Evolutionary conservation across 1,140 invertebrate species (phyloP), one percentile per base, ranked within the genome.

Genomic region (Oreohelix idahoensis): DNA sequence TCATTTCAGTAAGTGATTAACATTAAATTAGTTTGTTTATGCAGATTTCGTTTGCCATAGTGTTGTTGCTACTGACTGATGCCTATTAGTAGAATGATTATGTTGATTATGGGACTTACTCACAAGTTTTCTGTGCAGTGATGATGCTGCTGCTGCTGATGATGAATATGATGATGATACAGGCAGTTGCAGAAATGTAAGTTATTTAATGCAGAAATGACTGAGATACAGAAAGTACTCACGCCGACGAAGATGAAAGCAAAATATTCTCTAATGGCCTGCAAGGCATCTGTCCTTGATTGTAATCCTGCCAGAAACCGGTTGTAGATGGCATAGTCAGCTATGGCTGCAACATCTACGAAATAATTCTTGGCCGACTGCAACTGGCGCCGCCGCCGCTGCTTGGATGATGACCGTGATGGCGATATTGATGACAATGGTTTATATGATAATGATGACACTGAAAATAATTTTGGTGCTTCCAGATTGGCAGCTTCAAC

Each of bases 141-240:
- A 13, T 75, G 73, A 75, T 82, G 81, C 79, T 79, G 81, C 79
- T 79, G 71, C 45, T 82, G 73, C 80, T 79, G 71, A 82, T 82
- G 71, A 82, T 82, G 45, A 79, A 45, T 29, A 79, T 83, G 81
- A 83, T 83, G 49, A 45, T 45, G 15, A 8, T 45, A 15, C 15
- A 45, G 15, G 42, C 42, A 45, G 42, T 15, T 45, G 42, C 42
- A 45, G 42, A 45, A 45, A 45, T 45, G 15, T 45, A 45, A 45
- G n/a, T 45, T 45, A 15, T 45, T 45, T 5, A 45, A 45, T 8
- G 5, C 5, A 15, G 5, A 8, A 8, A 45, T 45, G 15, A 15
- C 42, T 8, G 15, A 8, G 15, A 45, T 45, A 45, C 15, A 15
- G 5, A 45, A 15, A 20, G 1, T 8, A 66, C 63, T 66, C 17